A percentile compares a stretch with the other conserved stretches of the same genome.
Conservation (phyloP, 2,113 vertebrate species). For the Stomatorhinus ivindoensis region DNA sequence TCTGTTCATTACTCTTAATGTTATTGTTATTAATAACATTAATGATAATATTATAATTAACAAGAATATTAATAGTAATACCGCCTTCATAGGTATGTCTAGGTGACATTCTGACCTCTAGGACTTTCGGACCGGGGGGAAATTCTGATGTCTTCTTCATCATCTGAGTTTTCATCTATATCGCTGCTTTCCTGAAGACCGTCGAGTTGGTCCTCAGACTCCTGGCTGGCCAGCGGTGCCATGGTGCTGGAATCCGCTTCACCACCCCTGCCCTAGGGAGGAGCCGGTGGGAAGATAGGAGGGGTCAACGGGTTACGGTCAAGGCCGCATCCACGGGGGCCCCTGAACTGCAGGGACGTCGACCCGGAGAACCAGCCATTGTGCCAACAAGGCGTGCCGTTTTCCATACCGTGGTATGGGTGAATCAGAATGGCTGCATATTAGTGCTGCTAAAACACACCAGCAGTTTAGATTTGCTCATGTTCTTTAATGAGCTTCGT, state of each 20-base stretch:
- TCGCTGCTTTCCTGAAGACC: constrained; percentile 61
- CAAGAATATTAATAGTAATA: background rate
- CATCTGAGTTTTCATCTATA: constrained; percentile 55
- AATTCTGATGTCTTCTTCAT: constrained; percentile 44
- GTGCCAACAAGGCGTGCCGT: background rate
- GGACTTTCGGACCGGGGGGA: constrained; percentile 58
- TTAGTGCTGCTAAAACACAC: background rate
- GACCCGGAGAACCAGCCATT: background rate
- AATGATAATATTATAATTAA: background rate
- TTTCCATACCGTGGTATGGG: background rate
- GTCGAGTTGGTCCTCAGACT: constrained; percentile 52
- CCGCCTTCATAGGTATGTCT: background rate
- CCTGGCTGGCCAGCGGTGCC: constrained; percentile 49
- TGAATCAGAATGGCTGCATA: background rate
- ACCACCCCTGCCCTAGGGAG: constrained; percentile 38
- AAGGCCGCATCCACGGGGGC: background rate
- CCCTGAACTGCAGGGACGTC: background rate
- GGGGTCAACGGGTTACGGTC: background rate
- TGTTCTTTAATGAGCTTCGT: background rate
- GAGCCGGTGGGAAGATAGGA: constrained; percentile 28
- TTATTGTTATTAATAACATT: background rate
- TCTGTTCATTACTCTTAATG: no score
- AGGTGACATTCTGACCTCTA: constrained; percentile 48
- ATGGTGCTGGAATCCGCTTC: constrained; percentile 40
- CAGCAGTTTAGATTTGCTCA: background rate